Evolutionary conservation across 1,140 invertebrate species (phyloP), one percentile per base, ranked within the genome.

Genomic region (Microplitis mediator): DNA sequence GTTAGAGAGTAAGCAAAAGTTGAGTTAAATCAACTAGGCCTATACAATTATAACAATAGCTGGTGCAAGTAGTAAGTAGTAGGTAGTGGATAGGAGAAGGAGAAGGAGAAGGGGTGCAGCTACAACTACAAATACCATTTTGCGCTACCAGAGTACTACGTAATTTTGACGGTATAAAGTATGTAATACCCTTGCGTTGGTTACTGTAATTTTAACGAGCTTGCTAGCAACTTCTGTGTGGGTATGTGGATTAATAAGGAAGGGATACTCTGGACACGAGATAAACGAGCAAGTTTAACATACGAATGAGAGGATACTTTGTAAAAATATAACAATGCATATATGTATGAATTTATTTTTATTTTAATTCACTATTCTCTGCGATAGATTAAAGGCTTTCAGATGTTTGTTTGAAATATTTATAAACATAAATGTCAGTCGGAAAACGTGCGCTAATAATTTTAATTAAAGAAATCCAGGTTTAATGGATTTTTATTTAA

Each of bases 131-230:
- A 45, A 45, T 45, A 45, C 39, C 8, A 45, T 45, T 45, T 45
- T 45, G 39, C 8, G 62, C 35, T 64, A 3, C 2, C 4, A 23
- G 32, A 45, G 39, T 9, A 45, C 39, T 45, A 5, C 4, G 39
- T 45, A 45, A 45, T 45, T 45, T 45, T 9, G 11, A 45, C 39
- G 5, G 39, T 45, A 45, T 45, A 45, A 45, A 45, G 39, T 45
- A 45, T 45, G 39, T 35, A 14, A 14, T n/a, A 13, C 11, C 11
- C 60, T 31, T 62, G n/a, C n/a, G 4, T 13, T 6, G 34, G 62
- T n/a, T 39, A 36, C 11, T 64, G n/a, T 64, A 64, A 64, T 64
- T 39, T 64, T 64, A 64, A 64, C 36, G 62, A 64, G 35, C 32
- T 64, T 64, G 34, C 8, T 35, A 64, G 34, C 35, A 6, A 32